A percentile compares a stretch with the other conserved stretches of the same genome.
Evolutionary conservation across 2,888 invertebrate genomes (phyloP).

Genomic region (Tinea trinotella): DNA sequence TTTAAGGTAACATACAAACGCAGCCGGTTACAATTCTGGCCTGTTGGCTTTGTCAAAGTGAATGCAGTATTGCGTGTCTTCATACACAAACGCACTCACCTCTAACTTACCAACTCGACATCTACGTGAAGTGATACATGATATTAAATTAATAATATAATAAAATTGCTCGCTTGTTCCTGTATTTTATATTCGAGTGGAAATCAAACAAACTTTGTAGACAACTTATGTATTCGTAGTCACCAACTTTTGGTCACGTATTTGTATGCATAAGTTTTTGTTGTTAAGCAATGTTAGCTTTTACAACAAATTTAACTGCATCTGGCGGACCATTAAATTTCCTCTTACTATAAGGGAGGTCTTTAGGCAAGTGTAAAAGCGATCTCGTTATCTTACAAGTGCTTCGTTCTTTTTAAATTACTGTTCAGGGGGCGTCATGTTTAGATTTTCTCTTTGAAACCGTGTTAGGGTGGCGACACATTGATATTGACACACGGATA

Average conservation of each 20-base stretch:
- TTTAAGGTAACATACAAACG: no score
- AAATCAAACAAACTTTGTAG: not conserved
- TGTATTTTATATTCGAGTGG: not conserved
- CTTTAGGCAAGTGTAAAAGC: not conserved
- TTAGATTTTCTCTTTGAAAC: not conserved
- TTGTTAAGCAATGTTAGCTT: not conserved
- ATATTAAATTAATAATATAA: no score
- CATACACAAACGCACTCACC: no score
- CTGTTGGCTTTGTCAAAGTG: no score
- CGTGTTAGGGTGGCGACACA: no score
- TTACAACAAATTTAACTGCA: not conserved
- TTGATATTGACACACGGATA: no score
- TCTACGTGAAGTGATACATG: no score
- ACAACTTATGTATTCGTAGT: not conserved
- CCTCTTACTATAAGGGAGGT: not conserved
- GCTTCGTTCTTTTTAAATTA: not conserved
- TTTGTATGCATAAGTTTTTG: not conserved
- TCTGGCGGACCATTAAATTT: not conserved
- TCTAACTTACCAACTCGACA: no score
- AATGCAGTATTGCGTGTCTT: no score
- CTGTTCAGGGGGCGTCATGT: not conserved
- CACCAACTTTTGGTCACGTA: not conserved
- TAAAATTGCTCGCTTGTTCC: no score
- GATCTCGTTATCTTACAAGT: slow-evolving; percentile 2
- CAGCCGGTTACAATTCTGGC: no score